These are phyloP conservation scores for Archocentrus centrarchus DNA, from an alignment of 2,113 vertebrate genomes.

Conservation along the genomic window DNA sequence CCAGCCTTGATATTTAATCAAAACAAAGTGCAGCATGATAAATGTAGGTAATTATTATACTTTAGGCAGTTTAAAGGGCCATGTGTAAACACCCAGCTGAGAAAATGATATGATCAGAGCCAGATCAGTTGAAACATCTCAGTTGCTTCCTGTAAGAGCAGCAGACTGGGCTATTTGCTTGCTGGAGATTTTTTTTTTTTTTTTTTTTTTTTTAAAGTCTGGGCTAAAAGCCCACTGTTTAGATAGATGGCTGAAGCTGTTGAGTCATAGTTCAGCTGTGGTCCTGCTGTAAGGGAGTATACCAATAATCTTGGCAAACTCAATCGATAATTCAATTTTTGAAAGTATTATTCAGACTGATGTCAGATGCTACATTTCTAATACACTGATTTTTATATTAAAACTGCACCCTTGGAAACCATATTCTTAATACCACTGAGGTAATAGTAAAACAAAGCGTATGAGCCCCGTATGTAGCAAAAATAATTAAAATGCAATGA, in stretches of 20 bases:
- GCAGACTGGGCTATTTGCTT: not conserved
- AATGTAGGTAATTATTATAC: not conserved
- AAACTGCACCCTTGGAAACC: not conserved
- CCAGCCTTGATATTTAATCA: too few relatives aligned
- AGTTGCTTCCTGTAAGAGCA: not conserved
- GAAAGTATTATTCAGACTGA: fast-evolving
- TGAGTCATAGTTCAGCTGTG: not conserved
- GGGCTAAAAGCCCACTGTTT: not conserved
- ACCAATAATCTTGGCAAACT: not conserved
- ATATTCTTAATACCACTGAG: fast-evolving
- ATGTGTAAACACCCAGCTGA: not conserved
- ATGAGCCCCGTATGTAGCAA: too few relatives aligned
- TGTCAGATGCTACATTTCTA: not conserved
- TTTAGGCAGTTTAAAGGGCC: too few relatives aligned
- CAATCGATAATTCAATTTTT: too few relatives aligned
- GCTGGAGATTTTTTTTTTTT: not conserved
- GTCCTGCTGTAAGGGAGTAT: too few relatives aligned
- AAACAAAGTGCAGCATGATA: not conserved
- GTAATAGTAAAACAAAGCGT: too few relatives aligned
- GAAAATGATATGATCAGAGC: not conserved
- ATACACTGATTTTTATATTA: not conserved
- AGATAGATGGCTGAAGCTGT: not conserved
- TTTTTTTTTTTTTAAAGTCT: not conserved
- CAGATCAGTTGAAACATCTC: not conserved
- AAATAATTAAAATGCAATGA: too few relatives aligned